A percentile compares a stretch with the other conserved stretches of the same genome.
These are phyloP conservation scores for Carduelis carduelis DNA, from an alignment of 2,797 vertebrate species.

Conservation along the genomic window DNA sequence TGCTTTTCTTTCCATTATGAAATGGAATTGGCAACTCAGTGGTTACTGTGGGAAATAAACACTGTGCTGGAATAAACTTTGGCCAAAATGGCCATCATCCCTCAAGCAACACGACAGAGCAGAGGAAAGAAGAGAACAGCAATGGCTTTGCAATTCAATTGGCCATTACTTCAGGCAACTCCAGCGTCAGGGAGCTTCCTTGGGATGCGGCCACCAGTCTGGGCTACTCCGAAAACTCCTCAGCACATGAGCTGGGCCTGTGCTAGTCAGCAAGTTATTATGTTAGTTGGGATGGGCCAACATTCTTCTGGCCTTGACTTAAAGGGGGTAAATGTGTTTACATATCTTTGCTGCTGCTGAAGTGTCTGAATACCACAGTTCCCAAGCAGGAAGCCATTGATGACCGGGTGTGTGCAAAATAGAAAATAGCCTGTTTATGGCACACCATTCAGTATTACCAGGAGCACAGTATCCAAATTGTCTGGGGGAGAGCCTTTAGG, in stretches of 20 bases:
- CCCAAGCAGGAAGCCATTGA: slow-evolving; percentile 38
- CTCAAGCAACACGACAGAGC: not conserved
- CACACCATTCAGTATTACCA: not conserved
- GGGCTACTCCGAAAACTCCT: not conserved
- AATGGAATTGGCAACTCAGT: not conserved
- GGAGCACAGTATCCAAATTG: not conserved
- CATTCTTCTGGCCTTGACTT: slow-evolving; percentile 17
- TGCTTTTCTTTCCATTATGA: not conserved
- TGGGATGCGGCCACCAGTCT: not conserved
- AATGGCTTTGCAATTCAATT: not conserved
- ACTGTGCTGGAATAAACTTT: not conserved
- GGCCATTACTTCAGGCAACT: not conserved
- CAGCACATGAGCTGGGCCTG: not conserved
- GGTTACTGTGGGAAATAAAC: not conserved
- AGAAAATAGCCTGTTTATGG: not conserved
- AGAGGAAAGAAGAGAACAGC: not conserved
- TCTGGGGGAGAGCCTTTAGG: not conserved
- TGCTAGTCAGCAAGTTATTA: not conserved
- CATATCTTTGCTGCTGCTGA: not conserved
- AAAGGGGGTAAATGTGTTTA: not conserved
- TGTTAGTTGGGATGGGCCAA: not conserved
- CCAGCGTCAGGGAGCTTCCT: not conserved
- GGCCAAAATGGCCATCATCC: not conserved
- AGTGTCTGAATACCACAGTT: slow-evolving; percentile 9
- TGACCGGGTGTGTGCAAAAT: not conserved